These are phyloP conservation scores for Hedya salicella DNA, from an alignment of 2,888 invertebrate species.

Conservation along the genomic window DNA sequence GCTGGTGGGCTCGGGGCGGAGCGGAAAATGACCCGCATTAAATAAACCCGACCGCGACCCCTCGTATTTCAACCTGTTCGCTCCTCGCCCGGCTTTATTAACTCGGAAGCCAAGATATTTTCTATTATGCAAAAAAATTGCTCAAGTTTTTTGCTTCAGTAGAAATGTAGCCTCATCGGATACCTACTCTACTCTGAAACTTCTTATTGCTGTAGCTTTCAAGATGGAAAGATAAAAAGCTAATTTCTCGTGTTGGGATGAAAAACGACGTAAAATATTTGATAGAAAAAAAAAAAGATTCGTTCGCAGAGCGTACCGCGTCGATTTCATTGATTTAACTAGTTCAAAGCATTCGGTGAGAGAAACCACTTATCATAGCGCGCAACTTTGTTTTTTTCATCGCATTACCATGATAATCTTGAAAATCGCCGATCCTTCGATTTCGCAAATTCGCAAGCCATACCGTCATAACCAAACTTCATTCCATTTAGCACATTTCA, in stretches of 20 bases:
- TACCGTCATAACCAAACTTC: conserved; percentile 24
- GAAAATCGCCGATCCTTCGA: conserved; percentile 9
- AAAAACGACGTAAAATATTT: conserved; percentile 21
- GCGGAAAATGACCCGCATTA: conserved; percentile 44
- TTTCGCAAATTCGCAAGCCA: conserved; percentile 27
- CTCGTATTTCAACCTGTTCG: conserved; percentile 44
- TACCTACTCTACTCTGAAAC: conserved; percentile 18
- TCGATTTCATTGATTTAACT: background rate
- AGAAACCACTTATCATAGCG: background rate
- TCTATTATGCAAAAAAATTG: conserved; percentile 40
- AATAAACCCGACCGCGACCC: conserved; percentile 43
- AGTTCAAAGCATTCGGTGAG: conserved; percentile 4
- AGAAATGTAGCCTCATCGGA: conserved; percentile 25
- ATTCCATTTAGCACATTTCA: conserved; percentile 36
- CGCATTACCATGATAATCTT: background rate
- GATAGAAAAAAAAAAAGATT: background rate
- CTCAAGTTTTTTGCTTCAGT: conserved; percentile 26
- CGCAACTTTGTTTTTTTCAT: background rate
- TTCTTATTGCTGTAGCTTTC: conserved; percentile 21
- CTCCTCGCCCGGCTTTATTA: conserved; percentile 40
- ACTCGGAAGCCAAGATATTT: conserved; percentile 39
- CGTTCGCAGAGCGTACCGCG: background rate
- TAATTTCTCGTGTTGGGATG: conserved; percentile 19
- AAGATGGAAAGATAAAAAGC: conserved; percentile 27
- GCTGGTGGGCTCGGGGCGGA: background rate